Evolutionary conservation across 2,888 invertebrate genomes (phyloP).

Genomic region (Chymomyza amoena): DNA sequence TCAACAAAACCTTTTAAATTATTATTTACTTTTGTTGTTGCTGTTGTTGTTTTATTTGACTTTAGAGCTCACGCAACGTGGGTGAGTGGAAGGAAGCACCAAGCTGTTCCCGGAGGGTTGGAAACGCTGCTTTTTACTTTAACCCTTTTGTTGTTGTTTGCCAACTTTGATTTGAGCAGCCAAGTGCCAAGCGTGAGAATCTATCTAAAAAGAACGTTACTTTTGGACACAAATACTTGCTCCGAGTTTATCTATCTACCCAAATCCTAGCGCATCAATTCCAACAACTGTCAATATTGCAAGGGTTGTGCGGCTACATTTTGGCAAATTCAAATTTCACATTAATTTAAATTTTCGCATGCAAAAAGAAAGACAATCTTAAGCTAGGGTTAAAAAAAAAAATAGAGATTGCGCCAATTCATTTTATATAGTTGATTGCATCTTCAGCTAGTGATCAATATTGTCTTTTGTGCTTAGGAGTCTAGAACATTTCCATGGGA

Average conservation of each 20-base stretch:
- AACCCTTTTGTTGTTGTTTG: constrained; percentile 44
- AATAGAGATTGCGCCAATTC: constrained; percentile 32
- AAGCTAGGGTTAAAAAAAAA: background rate
- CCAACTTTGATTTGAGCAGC: background rate
- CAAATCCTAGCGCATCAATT: background rate
- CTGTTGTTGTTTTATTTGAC: constrained; percentile 60
- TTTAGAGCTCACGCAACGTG: constrained; percentile 33
- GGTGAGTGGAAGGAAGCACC: background rate
- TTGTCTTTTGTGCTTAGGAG: constrained; percentile 70
- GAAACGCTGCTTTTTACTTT: background rate
- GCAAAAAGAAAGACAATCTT: constrained; percentile 58
- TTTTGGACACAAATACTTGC: background rate
- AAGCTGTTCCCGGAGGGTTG: background rate
- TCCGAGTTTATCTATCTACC: background rate
- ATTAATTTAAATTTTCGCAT: constrained; percentile 75
- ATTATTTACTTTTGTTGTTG: constrained; percentile 70
- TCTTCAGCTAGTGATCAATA: constrained; percentile 67
- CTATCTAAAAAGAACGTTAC: constrained; percentile 39
- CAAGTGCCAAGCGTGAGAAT: constrained; percentile 51
- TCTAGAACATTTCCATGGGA: constrained; percentile 72
- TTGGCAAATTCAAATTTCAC: constrained; percentile 55
- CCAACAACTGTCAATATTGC: constrained; percentile 10
- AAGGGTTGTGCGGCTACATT: constrained; percentile 20
- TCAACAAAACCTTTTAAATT: constrained; percentile 73
- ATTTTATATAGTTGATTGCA: constrained; percentile 76